phyloP scores from a whole-genome alignment of 2,888 invertebrate species.

The Meiosimyza decipiens region DNA sequence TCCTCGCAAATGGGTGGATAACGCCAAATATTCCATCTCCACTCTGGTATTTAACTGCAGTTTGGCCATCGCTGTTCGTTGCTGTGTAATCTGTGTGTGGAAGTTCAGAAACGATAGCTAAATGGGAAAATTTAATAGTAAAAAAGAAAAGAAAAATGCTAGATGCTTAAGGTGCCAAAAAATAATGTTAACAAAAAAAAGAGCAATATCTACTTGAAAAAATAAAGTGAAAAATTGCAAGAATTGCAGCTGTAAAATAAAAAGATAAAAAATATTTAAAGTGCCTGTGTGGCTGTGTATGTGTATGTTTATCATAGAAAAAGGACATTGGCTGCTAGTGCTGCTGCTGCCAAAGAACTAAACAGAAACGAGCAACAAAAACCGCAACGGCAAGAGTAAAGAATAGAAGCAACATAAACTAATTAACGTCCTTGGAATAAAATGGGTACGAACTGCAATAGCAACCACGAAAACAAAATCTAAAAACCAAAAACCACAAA shows the following conservation, averaged over 20 bases:
- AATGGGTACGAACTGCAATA: slow-evolving; percentile 32
- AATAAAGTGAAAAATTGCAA: too few species aligned
- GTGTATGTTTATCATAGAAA: background rate
- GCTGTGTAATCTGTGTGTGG: slow-evolving; percentile 1
- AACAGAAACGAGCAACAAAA: slow-evolving; percentile 8
- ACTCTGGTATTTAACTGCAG: background rate
- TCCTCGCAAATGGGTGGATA: slow-evolving; percentile 20
- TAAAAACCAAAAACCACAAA: slow-evolving; percentile 15
- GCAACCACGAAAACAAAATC: background rate
- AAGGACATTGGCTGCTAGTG: slow-evolving; percentile 13
- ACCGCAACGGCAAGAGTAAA: slow-evolving; percentile 17
- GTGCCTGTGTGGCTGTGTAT: background rate
- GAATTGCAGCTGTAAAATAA: background rate
- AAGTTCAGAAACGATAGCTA: background rate
- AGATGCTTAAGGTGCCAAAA: background rate
- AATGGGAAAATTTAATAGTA: background rate
- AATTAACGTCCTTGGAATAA: slow-evolving; percentile 33
- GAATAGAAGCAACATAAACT: background rate
- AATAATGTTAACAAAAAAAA: background rate
- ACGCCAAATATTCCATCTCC: background rate
- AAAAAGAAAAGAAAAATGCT: too few species aligned
- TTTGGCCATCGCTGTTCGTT: background rate
- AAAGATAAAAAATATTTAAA: background rate
- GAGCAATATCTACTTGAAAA: too few species aligned
- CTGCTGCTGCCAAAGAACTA: slow-evolving; percentile 2